Evolutionary conservation across 2,888 invertebrate genomes (phyloP), one percentile per base, ranked within the genome.

Genomic region (Andricus curvator): DNA sequence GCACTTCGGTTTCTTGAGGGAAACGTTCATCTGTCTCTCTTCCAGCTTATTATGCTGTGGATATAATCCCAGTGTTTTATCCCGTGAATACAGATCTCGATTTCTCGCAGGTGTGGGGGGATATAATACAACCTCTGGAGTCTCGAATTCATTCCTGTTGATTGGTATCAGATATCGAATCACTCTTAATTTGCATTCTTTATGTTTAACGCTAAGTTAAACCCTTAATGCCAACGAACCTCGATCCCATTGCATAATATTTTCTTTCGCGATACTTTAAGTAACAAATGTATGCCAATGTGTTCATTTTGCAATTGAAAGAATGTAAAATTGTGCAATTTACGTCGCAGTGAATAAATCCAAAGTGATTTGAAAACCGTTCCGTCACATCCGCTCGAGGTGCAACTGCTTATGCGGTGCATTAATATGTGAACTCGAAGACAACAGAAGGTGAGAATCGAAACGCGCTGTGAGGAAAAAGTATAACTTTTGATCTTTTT

Each of bases 371-470:
- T 74, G 33, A 74, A 74, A 74, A 74, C 37, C 33, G 56, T 74
- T 22, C 56, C 20, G 51, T 70, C 70, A 70, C 51, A 70, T 70
- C 70, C 70, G 70, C 70, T 56, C 22, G 33, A 56, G 56, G 51
- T 11, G n/a, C 74, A 56, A 56, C 68, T 68, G 41, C 25, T 37
- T 37, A 78, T 78, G 4, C 11, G 64, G 17, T 29, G 20, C n/a
- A 67, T 67, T 56, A 78, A 48, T 51, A 48, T 67, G 51, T 37
- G 20, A 78, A 41, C 25, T 62, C 22, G 9, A 37, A 44, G 56
- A 78, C 78, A 74, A 33, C 64, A 77, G 64, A 80, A 81, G 78
- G 79, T 56, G 51, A 56, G 13, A 33, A 74, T 17, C 6, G 64
- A 64, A 9, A 67, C 44, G 20, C 9, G 41, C 3, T 20, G 48